phyloP scores from a whole-genome alignment of 1,140 invertebrate species.

The Cotesia typhae region DNA sequence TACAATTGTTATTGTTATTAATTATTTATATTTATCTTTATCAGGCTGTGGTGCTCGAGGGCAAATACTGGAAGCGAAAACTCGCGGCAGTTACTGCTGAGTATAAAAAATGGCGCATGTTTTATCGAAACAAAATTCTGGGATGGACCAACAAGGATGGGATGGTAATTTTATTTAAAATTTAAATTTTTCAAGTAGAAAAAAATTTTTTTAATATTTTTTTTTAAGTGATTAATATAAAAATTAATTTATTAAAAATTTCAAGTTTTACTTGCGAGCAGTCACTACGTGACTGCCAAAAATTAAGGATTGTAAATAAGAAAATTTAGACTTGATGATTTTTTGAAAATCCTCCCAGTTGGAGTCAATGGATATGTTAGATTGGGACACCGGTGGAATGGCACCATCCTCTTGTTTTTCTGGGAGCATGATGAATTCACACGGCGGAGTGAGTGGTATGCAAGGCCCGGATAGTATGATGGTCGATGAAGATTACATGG shows the following conservation, averaged over 20 bases:
- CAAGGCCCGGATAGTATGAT: conserved; percentile 75
- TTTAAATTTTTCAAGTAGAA: neutral
- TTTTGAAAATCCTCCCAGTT: conserved; percentile 66
- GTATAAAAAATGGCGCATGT: conserved; percentile 99
- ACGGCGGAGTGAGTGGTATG: conserved; percentile 57
- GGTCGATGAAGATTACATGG: conserved; percentile 89
- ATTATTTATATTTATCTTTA: conserved; percentile 43
- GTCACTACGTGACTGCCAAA: no score
- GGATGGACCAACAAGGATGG: conserved; percentile 79
- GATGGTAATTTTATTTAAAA: conserved; percentile 70
- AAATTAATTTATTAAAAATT: no score
- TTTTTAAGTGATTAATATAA: neutral
- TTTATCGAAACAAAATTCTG: conserved; percentile 85
- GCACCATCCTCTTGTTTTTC: conserved; percentile 49
- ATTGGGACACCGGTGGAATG: conserved; percentile 69
- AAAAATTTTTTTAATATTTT: neutral
- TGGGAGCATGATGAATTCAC: conserved; percentile 45
- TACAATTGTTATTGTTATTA: neutral
- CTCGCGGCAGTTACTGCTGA: conserved; percentile 96
- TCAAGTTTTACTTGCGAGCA: no score
- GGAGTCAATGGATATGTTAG: conserved; percentile 81
- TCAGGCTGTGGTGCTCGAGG: conserved; percentile 93
- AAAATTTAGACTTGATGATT: no score
- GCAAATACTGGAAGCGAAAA: conserved; percentile 99
- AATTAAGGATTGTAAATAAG: no score